Evolutionary conservation across 2,797 vertebrate genomes (phyloP), one percentile per base, ranked within the genome.

Genomic region (Trichosurus vulpecula): DNA sequence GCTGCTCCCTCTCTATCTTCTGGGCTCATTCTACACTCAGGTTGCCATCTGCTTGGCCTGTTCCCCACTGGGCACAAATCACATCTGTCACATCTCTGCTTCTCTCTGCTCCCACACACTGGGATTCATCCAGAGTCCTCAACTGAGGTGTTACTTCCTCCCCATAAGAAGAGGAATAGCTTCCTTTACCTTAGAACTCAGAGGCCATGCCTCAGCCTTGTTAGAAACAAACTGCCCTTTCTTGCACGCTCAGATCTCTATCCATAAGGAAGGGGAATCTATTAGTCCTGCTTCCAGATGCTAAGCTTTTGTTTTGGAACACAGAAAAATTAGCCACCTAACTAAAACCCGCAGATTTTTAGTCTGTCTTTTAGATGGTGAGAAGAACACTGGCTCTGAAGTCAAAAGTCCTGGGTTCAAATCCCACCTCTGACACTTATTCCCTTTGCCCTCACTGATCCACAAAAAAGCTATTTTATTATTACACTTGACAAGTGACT

Each of bases 401-500:
- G 22, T 81, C 41, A 81, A 27, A 81, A 41, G 9, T 81, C 22
- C 74, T 47, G 41, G 41, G 74, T 81, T 81, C 74, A 81, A 81
- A 27, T 81, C 74, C 30, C 6, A 41, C 29, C 6, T 74, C n/a
- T 41, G n/a, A 81, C 19, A 66, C 61, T 16, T 66, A 41, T 22
- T 22, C 6, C n/a, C 35, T 74, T 41, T 81, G 4, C 55, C 95
- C 52, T 52, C 4, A 35, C 51, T 90, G 90, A 93, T 47, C 41
- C 35, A 47, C 41, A 66, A 93, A 92, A 19, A 54, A 61, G 3
- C 30, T 93, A 4, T 92, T 12, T 94, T 95, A 93, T 94, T 51
- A 91, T 51, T 91, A 27, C 9, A 91, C 52, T 94, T 94, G 57
- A 6, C 52, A 52, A 93, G 11, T 92, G 91, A 94, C 6, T 94